Conservation (phyloP, 2,888 invertebrate species). For the Archips xylosteana region DNA sequence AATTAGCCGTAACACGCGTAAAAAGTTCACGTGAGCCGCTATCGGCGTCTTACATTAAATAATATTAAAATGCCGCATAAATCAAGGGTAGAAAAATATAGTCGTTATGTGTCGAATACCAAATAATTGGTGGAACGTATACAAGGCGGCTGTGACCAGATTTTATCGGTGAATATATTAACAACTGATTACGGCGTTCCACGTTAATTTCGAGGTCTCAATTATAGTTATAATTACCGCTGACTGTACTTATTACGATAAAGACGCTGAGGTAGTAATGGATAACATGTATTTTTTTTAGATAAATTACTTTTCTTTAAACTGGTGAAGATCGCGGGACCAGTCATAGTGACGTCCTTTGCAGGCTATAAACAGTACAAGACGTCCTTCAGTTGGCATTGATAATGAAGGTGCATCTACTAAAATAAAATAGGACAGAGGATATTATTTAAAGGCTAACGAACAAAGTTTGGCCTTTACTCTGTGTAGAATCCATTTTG, state of each 20-base stretch:
- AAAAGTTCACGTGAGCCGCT: constrained; percentile 38
- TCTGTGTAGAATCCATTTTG: no score
- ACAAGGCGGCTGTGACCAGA: constrained; percentile 38
- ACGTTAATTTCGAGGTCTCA: constrained; percentile 31
- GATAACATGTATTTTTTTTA: constrained; percentile 11
- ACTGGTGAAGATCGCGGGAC: no score
- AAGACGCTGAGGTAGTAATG: constrained; percentile 17
- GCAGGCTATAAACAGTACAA: no score
- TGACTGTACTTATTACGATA: constrained; percentile 37
- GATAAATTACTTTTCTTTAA: no score
- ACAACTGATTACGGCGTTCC: constrained; percentile 42
- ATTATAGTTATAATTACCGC: constrained; percentile 36
- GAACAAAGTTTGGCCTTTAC: no score
- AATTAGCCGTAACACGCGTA: constrained; percentile 35
- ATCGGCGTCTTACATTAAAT: constrained; percentile 37
- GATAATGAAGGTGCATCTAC: no score
- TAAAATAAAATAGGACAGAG: no score
- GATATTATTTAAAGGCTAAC: no score
- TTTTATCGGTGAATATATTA: constrained; percentile 48
- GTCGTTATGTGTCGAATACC: constrained; percentile 50
- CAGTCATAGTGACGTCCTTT: no score
- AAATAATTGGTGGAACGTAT: constrained; percentile 49
- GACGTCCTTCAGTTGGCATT: no score
- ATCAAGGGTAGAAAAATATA: constrained; percentile 49
- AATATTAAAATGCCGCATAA: constrained; percentile 46